Evolutionary conservation across 1,140 invertebrate genomes (phyloP), one percentile per base, ranked within the genome.

Genomic region (Geopemphigus sp.): DNA sequence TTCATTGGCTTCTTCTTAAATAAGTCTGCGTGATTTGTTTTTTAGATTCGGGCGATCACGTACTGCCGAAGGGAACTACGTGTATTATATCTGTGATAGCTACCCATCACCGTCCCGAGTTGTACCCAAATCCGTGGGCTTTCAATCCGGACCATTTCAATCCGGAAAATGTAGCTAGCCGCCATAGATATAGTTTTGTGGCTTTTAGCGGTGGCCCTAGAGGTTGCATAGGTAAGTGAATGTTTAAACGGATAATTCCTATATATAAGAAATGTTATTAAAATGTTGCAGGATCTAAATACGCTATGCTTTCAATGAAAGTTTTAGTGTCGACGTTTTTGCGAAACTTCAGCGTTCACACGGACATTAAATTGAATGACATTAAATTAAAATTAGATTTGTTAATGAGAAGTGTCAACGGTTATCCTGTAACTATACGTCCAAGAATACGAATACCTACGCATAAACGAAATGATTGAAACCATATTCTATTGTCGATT

Each of bases 31-130:
- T n/a, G n/a, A n/a, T n/a, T 12, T 22, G 1, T 17, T 15, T 11
- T 68, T 24, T 17, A 68, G 64, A 15, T 47, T 68, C 64, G 12
- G 15, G 22, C 15, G 22, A 81, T 63, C 53, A 80, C 73, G 81
- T 64, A 5, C 24, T 83, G 19, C 93, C 90, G 6, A 86, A 88
- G 68, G 92, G 91, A 50, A 86, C 88, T 2, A 93, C 91, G 1
- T 89, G 92, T 0, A 85, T 93, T 0, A 88, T 95, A 61, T 84
- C 87, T 1, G 89, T 88, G n/a, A 92, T 89, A 83, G 17, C 14
- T 1, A 73, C 90, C 12, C 89, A 90, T 82, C 83, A 86, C 45
- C 84, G 88, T 82, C 84, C 85, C 6, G 83, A 86, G 47, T 83
- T 85, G 63, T 90, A 85, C 82, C 85, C 88, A 24, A 85, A 90